Evolutionary conservation across 2,113 vertebrate species (phyloP), one percentile per base, ranked within the genome.

Genomic region (Phalacrocorax aristotelis): DNA sequence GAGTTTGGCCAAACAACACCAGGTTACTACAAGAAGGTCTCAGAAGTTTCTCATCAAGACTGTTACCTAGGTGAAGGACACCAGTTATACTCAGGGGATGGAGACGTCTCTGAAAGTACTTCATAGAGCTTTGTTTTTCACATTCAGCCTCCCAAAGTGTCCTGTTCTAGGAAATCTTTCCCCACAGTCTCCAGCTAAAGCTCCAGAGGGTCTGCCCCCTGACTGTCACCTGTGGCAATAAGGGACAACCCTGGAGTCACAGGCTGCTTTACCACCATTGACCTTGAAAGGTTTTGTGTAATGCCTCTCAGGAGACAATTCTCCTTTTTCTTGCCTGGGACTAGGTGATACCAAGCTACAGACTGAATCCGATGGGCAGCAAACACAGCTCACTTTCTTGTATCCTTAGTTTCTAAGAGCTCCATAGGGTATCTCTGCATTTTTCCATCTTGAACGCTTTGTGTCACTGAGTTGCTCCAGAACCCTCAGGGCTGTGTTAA

Each of bases 401-500:
- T 64, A 38, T 44, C 32, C 27, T 55, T 49, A 40, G 16, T 25
- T 95, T 87, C 70, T 23, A 46, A 52, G 64, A 13, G 25, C 49
- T 92, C 71, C 71, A 36, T 51, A 30, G 72, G 27, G 6, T 30
- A 42, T 8, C 32, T 77, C 27, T 66, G 60, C 71, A 42, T 83
- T 91, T 92, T 78, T 46, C 80, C 89, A 54, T 36, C 66, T 58
- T 61, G 16, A 92, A 58, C 49, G 29, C 21, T 76, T 57, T 14
- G 38, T 90, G 70, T 55, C 70, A 83, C 42, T 0, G 1, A 79
- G 57, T 25, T 0, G 0, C 54, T 86, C 55, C 29, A 54, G 51
- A 16, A 38, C 51, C 48, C 74, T 84, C 26, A 77, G 60, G 93
- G n/a, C 55, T 58, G 1, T 32, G 40, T 65, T 61, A 72, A 92